Evolutionary conservation across 2,113 vertebrate species (phyloP), one percentile per base, ranked within the genome.

Genomic region (Atherinomorus stipes): DNA sequence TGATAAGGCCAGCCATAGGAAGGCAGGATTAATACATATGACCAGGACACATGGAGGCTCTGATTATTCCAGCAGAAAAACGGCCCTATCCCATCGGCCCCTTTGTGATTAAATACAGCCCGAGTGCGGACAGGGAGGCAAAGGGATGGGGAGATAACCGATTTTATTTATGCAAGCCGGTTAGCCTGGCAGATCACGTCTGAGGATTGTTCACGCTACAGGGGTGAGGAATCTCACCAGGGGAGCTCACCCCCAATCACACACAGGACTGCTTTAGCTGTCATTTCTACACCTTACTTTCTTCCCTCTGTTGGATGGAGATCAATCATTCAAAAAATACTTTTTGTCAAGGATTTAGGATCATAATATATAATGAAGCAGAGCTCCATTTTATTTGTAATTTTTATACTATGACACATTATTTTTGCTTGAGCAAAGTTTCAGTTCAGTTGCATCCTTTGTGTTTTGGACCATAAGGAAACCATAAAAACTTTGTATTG

Each of bases 1-100:
- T 92, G 93, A 95, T 95, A 95, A 95, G 90, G 88, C 90, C 87
- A 89, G 92, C 89, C 90, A 92, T 88, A 88, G 92, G 90, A 91
- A 90, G 89, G 83, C 88, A 89, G 92, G 93, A 94, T 95, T 94
- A 95, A 93, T 92, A 93, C 94, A 87, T 90, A 90, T 91, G 93
- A 94, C 94, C 92, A 85, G 87, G 90, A 91, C 91, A 90, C 86
- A 89, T 86, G 88, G 90, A 89, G 87, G 82, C 82, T 80, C 84
- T 92, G 93, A 94, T 94, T 94, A 94, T 93, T 91, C 91, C 80
- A 38, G 82, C 90, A 88, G 89, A 93, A 90, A 93, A 94, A 94
- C 82, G 82, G 79, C 62, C 90, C 85, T 73, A 88, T 93, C 88
- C 88, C 86, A 75, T 91, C 88, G 75, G 75, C 52, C 85, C 83